Conservation (phyloP, 30 jellyfish, hydroid and myxozoan genomes). For the Catostylus mosaicus region DNA sequence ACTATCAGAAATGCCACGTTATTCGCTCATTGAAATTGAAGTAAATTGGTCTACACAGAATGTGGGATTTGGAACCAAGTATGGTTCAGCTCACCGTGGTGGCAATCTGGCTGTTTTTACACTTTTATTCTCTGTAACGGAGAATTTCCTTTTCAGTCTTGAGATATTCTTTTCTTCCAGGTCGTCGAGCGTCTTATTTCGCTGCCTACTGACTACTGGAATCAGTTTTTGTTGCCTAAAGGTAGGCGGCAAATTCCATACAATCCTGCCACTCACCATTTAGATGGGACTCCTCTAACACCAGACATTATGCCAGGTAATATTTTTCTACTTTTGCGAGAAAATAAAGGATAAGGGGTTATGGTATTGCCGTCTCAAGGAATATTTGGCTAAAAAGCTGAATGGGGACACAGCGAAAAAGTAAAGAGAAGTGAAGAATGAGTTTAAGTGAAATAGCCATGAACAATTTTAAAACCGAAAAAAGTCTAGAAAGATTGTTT, state of each 20-base stretch:
- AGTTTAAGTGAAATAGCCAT: background rate
- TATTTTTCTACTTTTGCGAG: background rate
- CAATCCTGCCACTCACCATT: slow-evolving; percentile 88
- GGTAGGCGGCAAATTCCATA: slow-evolving; percentile 82
- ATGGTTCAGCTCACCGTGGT: too few relatives aligned
- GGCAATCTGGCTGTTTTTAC: too few relatives aligned
- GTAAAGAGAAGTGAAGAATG: background rate
- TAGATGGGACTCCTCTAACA: slow-evolving; percentile 94
- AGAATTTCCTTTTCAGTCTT: too few relatives aligned
- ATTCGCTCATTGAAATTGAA: too few relatives aligned
- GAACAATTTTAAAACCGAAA: too few relatives aligned
- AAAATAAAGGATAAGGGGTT: background rate
- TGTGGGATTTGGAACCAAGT: too few relatives aligned
- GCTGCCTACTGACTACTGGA: slow-evolving; percentile 98
- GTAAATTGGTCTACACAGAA: too few relatives aligned
- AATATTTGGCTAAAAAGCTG: background rate
- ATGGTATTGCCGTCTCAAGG: background rate
- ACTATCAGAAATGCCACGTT: too few relatives aligned
- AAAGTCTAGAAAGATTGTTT: background rate
- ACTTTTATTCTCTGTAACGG: too few relatives aligned
- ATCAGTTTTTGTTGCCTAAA: slow-evolving; percentile 66
- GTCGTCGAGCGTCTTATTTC: slow-evolving; percentile 83
- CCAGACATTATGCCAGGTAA: slow-evolving; percentile 89
- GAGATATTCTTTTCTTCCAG: slow-evolving; percentile 38
- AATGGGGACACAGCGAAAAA: background rate